phyloP scores from a whole-genome alignment of 1,140 invertebrate species.

The Potamilus streckersoni region DNA sequence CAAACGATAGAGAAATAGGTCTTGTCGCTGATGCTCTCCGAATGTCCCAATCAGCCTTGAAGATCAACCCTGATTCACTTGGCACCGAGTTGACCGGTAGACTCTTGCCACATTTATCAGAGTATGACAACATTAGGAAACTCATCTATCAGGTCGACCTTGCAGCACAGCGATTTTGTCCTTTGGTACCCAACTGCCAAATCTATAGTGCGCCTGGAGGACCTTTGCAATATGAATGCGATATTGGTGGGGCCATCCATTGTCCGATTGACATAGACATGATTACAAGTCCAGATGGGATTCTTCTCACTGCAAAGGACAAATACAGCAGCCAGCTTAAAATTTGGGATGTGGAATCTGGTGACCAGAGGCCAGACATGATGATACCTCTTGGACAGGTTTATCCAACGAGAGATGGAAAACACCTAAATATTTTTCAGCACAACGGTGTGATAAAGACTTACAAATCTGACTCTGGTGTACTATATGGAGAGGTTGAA shows the following conservation, averaged over 20 bases:
- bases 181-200: constrained; percentile 79
- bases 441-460: constrained; percentile 42
- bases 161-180: constrained; percentile 70
- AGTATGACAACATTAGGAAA: constrained; percentile 44
- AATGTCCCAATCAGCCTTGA: constrained; percentile 52
- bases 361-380: constrained; percentile 53
- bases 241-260: constrained; percentile 32
- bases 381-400: constrained; percentile 73
- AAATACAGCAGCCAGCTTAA: constrained; percentile 40
- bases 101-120: constrained; percentile 53
- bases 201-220: constrained; percentile 58
- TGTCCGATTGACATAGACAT: constrained; percentile 47
- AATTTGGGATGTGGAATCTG: constrained; percentile 54
- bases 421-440: constrained; percentile 49
- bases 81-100: constrained; percentile 57
- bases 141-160: constrained; percentile 71
- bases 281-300: constrained; percentile 48
- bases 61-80: constrained; percentile 47
- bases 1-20: constrained; percentile 72
- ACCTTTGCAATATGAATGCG: constrained; percentile 53
- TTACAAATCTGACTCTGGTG: constrained; percentile 48
- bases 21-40: constrained; percentile 57
- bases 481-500: constrained; percentile 44
- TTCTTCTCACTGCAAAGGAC: constrained; percentile 52
- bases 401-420: constrained; percentile 48